phyloP scores from a whole-genome alignment of 1,140 invertebrate species.

The Meloidogyne hapla region DNA sequence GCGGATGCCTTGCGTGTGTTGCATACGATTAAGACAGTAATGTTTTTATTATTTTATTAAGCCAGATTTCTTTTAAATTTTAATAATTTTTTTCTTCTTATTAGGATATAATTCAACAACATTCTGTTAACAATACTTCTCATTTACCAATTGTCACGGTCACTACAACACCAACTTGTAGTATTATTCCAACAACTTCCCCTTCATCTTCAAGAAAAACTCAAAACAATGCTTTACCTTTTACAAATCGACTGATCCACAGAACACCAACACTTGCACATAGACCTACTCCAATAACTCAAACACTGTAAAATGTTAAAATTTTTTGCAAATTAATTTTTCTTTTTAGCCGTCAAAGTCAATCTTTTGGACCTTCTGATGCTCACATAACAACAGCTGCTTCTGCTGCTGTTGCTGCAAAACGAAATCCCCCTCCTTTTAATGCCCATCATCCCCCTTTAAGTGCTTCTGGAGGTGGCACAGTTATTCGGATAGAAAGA shows the following conservation, averaged over 20 bases:
- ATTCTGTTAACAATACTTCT: neutral
- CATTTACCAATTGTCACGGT: neutral
- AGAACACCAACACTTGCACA: conserved; percentile 2
- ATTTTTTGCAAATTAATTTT: neutral
- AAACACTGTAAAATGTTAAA: neutral
- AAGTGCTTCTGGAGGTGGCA: neutral
- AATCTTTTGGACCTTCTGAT: conserved; percentile 26
- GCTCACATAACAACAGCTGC: neutral
- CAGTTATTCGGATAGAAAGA: conserved; percentile 19
- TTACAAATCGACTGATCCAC: neutral
- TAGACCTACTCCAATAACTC: neutral
- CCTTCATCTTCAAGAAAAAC: neutral
- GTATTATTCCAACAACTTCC: neutral
- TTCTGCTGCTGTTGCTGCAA: neutral
- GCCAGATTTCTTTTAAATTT: too few relatives aligned
- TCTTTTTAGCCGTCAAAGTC: conserved; percentile 23
- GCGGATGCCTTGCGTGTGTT: conserved; percentile 44
- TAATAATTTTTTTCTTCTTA: too few relatives aligned
- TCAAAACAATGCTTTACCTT: neutral
- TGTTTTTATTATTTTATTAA: too few relatives aligned
- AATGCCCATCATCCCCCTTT: neutral
- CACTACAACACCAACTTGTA: neutral
- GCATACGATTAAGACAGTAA: conserved; percentile 29
- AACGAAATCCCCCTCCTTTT: neutral
- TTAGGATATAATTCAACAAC: conserved; percentile 20